Evolutionary conservation across 2,797 vertebrate species (phyloP), one percentile per base, ranked within the genome.

Genomic region (Melanotaenia maccullochi): DNA sequence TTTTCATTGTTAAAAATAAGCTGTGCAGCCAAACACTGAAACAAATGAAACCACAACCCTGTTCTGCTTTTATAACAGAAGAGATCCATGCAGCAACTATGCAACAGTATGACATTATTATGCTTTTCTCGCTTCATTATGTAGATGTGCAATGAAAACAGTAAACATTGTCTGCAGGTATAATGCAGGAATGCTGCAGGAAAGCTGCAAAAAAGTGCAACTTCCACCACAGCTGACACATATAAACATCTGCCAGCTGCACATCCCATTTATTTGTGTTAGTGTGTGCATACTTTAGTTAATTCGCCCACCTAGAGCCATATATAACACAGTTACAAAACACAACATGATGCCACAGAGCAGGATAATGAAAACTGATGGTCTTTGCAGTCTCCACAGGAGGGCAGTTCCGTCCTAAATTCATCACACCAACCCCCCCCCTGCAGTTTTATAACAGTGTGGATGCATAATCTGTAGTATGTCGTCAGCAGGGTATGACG

Each of bases 401-500:
- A 54, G 58, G 58, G 79, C 68, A 74, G 78, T 49, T 42, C 62
- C 0, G 68, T 60, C 62, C 77, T 75, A 75, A 40, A 81, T 75
- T 30, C 61, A 68, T 60, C 71, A 11, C 36, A 0, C 42, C n/a
- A 22, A 33, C 40, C 51, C 55, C 44, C 5, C 59, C 36, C 30
- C 66, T 64, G 62, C 68, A 62, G 78, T 79, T 77, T 72, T 58
- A 55, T 69, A 82, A 78, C 65, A 81, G 73, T 65, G n/a, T 3
- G 33, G 70, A 75, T 68, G 70, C 66, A 80, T 79, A 76, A 87
- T 60, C 74, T 16, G 16, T 2, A 54, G 49, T 40, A 73, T 91
- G 88, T 67, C 87, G 90, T 93, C 92, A 93, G 58, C 7, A 22
- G 20, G 13, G 57, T 22, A 5, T 89, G 90, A 91, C 87, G 90